Percentiles rank a stretch among this genome's conserved stretches.
These are phyloP conservation scores for Drosophila oshimai DNA, from an alignment of 1,140 invertebrate genomes.

Conservation along the genomic window DNA sequence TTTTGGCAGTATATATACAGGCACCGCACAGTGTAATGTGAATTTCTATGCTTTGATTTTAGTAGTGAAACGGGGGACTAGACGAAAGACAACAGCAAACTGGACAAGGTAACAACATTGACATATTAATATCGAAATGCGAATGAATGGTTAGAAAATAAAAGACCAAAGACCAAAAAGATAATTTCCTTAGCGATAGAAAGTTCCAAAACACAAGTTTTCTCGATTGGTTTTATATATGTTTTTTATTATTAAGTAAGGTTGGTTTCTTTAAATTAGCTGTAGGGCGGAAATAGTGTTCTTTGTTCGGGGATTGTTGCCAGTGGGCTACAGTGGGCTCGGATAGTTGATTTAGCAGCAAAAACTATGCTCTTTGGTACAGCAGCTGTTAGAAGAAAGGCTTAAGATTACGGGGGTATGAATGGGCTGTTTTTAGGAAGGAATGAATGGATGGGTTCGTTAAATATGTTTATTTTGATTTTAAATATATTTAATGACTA, in stretches of 20 bases:
- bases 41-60: conserved; percentile 70
- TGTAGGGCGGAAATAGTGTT: conserved; percentile 17
- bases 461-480: conserved; percentile 43
- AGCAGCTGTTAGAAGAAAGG: conserved; percentile 72
- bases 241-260: conserved; percentile 31
- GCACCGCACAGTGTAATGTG: conserved; percentile 79
- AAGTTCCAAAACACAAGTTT: conserved; percentile 35
- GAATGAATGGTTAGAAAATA: conserved; percentile 29
- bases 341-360: conserved; percentile 32
- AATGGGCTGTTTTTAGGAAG: conserved; percentile 16
- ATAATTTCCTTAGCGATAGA: conserved; percentile 29
- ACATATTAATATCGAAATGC: conserved; percentile 35
- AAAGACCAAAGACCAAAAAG: conserved; percentile 18
- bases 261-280: conserved; percentile 20
- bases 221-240: conserved; percentile 31
- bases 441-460: conserved; percentile 34
- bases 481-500: conserved; percentile 56
- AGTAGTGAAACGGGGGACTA: conserved; percentile 54
- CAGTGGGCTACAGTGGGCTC: conserved; percentile 39
- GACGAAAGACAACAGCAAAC: conserved; percentile 39
- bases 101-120: conserved; percentile 48
- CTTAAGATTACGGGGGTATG: conserved; percentile 52
- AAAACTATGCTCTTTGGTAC: conserved; percentile 53
- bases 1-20: conserved; percentile 77
- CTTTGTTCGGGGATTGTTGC: conserved; percentile 33